phyloP scores from a whole-genome alignment of 2,113 vertebrate species.

The Pelodiscus sinensis region DNA sequence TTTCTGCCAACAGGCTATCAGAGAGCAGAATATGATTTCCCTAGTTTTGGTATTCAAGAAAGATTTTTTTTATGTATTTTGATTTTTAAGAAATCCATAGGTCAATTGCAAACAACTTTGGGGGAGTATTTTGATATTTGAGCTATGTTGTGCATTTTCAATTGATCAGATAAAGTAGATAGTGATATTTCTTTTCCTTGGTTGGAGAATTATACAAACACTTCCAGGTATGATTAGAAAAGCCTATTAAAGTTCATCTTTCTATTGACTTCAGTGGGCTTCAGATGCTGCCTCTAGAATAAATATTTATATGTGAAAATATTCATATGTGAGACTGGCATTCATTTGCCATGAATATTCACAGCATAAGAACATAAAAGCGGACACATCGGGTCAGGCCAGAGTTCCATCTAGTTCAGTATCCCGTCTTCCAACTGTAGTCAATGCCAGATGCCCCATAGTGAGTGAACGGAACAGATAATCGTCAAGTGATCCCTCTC shows the following conservation, averaged over 20 bases:
- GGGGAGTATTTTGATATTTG: not conserved
- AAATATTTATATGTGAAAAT: constrained; percentile 21
- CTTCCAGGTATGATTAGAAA: constrained; percentile 21
- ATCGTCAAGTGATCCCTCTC: too few relatives aligned
- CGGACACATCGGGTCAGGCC: too few relatives aligned
- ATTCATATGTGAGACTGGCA: not conserved
- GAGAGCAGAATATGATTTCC: not conserved
- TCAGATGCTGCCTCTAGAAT: not conserved
- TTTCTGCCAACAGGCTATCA: not conserved
- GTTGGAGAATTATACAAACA: not conserved
- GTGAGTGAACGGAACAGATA: too few relatives aligned
- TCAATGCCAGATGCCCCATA: too few relatives aligned
- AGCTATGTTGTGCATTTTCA: not conserved
- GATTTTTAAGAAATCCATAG: not conserved
- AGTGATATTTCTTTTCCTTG: not conserved
- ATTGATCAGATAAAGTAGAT: not conserved
- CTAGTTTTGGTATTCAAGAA: not conserved
- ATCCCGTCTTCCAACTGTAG: too few relatives aligned
- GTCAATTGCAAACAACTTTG: not conserved
- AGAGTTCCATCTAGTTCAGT: too few relatives aligned
- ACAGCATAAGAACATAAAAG: not conserved
- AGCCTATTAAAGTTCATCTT: not conserved
- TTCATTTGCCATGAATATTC: not conserved
- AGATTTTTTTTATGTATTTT: not conserved
- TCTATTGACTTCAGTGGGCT: constrained; percentile 1